Conservation (phyloP, 2,113 vertebrate genomes). For the Eulacestoma nigropectus region DNA sequence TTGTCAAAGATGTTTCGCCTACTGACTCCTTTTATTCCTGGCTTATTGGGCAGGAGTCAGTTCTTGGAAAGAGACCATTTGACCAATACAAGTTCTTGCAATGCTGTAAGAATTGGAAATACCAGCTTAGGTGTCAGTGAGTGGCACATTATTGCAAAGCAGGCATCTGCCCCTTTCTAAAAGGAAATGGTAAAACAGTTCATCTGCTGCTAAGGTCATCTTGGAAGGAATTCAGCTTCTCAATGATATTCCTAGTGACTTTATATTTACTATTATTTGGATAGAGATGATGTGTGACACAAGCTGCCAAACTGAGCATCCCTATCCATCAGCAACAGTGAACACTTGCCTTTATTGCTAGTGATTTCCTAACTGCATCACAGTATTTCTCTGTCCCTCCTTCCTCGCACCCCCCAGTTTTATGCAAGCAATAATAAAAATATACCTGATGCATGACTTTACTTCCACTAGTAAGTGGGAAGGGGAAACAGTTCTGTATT, state of each 20-base stretch:
- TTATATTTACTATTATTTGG: neutral
- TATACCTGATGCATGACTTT: neutral
- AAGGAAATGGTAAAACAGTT: neutral
- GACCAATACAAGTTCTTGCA: neutral
- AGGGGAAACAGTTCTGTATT: neutral
- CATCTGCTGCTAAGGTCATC: neutral
- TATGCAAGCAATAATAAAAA: neutral
- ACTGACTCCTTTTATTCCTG: neutral
- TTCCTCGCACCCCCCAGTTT: neutral
- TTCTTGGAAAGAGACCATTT: neutral
- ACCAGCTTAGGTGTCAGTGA: neutral
- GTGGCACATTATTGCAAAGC: neutral
- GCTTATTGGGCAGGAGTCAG: neutral
- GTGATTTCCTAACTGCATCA: neutral
- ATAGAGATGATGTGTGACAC: neutral
- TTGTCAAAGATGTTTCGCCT: neutral
- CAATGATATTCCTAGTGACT: neutral
- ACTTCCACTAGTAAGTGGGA: neutral
- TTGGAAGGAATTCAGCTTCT: neutral
- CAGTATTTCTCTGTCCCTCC: neutral
- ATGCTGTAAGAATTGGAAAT: neutral
- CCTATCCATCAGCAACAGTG: neutral
- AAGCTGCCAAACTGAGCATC: neutral
- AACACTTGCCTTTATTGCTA: neutral
- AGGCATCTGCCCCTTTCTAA: neutral